phyloP scores from a whole-genome alignment of 2,797 vertebrate genomes.

The Cyclopterus lumpus region DNA sequence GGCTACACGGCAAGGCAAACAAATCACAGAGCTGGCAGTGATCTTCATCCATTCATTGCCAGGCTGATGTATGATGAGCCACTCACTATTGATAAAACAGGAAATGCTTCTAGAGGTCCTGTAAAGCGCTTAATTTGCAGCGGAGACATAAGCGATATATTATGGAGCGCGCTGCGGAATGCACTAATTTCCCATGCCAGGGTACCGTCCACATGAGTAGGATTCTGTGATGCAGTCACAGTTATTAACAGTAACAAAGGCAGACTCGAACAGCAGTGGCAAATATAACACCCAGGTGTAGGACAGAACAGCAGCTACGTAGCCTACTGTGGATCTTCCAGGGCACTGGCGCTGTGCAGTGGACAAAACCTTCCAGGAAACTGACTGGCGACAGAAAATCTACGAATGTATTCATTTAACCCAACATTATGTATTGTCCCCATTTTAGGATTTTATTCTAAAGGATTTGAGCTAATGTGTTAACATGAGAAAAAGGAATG shows the following conservation, averaged over 20 bases:
- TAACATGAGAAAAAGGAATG: not conserved
- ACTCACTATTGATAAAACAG: slow-evolving; percentile 42
- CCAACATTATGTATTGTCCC: not conserved
- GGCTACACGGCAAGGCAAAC: slow-evolving; percentile 55
- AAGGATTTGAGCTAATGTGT: not conserved
- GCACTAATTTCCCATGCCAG: slow-evolving; percentile 33
- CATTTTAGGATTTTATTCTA: not conserved
- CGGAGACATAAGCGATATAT: slow-evolving; percentile 10
- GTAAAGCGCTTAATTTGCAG: slow-evolving; percentile 54
- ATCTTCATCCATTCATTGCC: slow-evolving; percentile 45
- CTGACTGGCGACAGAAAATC: not conserved
- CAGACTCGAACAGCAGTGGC: slow-evolving; percentile 66
- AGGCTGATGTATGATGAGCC: slow-evolving; percentile 44
- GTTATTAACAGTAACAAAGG: slow-evolving; percentile 78
- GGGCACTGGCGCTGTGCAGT: not conserved
- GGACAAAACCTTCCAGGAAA: not conserved
- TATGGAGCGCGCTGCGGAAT: slow-evolving; percentile 21
- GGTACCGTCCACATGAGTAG: slow-evolving; percentile 39
- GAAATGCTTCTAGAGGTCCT: slow-evolving; percentile 45
- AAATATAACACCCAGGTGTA: slow-evolving; percentile 74
- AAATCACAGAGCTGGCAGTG: slow-evolving; percentile 54
- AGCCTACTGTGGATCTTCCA: slow-evolving; percentile 22
- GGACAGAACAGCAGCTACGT: slow-evolving; percentile 34
- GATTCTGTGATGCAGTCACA: slow-evolving; percentile 60
- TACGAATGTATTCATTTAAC: not conserved